Base-by-base conservation (phyloP, 2,113 vertebrate species). In the Gobius niger region DNA sequence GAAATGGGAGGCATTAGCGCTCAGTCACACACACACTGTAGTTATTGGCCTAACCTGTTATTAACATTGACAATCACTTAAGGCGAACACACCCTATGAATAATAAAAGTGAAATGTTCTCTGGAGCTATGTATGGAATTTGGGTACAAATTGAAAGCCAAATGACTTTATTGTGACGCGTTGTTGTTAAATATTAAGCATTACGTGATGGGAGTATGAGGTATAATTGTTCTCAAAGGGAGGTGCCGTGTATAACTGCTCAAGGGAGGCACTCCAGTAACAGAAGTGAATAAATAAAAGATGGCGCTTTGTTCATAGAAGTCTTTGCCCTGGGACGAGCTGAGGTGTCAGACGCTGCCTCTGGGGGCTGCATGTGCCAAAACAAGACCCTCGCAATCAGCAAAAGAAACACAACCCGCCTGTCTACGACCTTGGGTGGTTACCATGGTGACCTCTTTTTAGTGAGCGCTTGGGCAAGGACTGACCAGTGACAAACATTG, bases 1-100 rank as follows among this genome's bases (percentile, higher is more conserved):
- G 14, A 88, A 40, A 78, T 16, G 81, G 66, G 11, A 53, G 19
- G 79, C 65, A 85, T 63, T 77, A 12, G 70, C 12, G 44, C 9
- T n/a, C 9, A 24, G 11, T 51, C 40, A 65, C 34, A 49, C n/a
- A 54, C 40, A 65, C n/a, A 10, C 11, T 14, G 47, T 4, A 5
- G 5, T 50, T 34, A 40, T 60, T 68, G 34, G 52, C 24, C 47
- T n/a, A 19, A 9, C 44, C 56, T 14, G 61, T 61, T 46, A 16
- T 65, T 50, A 57, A 24, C 18, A 52, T 18, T 10, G 14, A 61
- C 46, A 50, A 72, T 69, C 44, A 65, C 18, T 14, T 15, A 72
- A n/a, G 18, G 18, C 40, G 70, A 44, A 71, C 65, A 70, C 78
- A 66, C 65, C 67, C 44, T 68, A 14, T 63, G 11, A 79, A 74